Conservation (phyloP, 2,797 vertebrate genomes). For the Catamblyrhynchus diadema region DNA sequence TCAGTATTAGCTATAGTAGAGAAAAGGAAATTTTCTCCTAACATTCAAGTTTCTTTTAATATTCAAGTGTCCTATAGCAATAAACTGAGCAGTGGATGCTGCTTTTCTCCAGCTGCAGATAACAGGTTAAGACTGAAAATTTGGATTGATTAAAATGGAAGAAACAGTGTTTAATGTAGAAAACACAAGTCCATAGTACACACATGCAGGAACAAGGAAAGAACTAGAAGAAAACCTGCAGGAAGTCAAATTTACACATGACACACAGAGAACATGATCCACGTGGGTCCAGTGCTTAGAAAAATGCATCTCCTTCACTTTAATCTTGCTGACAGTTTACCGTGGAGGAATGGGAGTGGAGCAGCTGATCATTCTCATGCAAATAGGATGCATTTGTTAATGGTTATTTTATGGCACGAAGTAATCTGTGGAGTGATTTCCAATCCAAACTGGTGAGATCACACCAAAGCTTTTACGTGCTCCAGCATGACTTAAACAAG, state of each 20-base stretch:
- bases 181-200: neutral
- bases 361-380: neutral
- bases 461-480: neutral
- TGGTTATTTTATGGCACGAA: neutral
- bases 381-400: neutral
- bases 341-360: neutral
- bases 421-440: neutral
- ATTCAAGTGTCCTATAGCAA: neutral
- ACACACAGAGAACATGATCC: neutral
- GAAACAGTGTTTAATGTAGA: neutral
- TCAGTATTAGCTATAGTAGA: neutral
- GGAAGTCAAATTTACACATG: neutral
- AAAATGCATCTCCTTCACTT: neutral
- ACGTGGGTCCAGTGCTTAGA: accelerated
- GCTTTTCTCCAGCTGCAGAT: neutral
- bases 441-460: neutral
- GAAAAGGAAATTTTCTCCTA: neutral
- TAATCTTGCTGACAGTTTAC: neutral
- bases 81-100: neutral
- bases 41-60: neutral
- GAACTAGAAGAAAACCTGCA: neutral
- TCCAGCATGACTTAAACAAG: neutral
- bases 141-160: neutral
- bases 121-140: neutral
- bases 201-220: neutral